Evolutionary conservation across 2,113 vertebrate genomes (phyloP), one percentile per base, ranked within the genome.

Genomic region (Vireo altiloquus): DNA sequence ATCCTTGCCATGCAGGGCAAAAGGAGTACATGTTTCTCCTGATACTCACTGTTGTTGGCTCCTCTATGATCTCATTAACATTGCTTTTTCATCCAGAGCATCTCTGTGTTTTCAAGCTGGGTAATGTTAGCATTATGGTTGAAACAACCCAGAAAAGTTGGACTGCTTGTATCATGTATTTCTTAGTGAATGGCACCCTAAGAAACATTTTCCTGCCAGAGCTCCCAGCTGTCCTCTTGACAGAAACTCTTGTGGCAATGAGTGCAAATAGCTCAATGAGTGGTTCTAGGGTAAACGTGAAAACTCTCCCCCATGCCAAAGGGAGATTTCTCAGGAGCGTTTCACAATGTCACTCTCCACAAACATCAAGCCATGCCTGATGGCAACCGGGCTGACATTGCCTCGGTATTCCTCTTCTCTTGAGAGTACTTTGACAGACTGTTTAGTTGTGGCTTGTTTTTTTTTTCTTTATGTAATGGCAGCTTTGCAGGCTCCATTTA

Each of bases 211-310:
- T 72, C 78, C 59, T 94, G 66, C 60, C 71, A 91, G 94, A 88
- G 87, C 27, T 96, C 60, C 75, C 92, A 96, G 92, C 63, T 95
- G 87, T 96, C 87, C 89, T 91, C 77, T 95, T 97, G 95, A 97
- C 89, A 95, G 94, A 95, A 97, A 92, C 71, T 94, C 91, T 87
- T 56, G 88, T 94, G 93, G 91, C 96, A 96, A 76, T 91, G 80
- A 95, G 94, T 89, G 96, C 88, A 97, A 97, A 98, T 92, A 93
- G 89, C 91, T 96, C 92, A 85, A 91, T 96, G 95, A 96, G 75
- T 91, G 89, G 91, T 95, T 96, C 60, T 68, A 94, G 94, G 93
- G 82, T 96, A 87, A 92, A 97, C 75, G 90, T 92, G 91, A 96
- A 96, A 96, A 96, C 87, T 94, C 83, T 66, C 35, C 64, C 47